A percentile compares a stretch with the other conserved stretches of the same genome.
Conservation (phyloP, 2,888 invertebrate genomes). For the Salpingus planirostris region DNA sequence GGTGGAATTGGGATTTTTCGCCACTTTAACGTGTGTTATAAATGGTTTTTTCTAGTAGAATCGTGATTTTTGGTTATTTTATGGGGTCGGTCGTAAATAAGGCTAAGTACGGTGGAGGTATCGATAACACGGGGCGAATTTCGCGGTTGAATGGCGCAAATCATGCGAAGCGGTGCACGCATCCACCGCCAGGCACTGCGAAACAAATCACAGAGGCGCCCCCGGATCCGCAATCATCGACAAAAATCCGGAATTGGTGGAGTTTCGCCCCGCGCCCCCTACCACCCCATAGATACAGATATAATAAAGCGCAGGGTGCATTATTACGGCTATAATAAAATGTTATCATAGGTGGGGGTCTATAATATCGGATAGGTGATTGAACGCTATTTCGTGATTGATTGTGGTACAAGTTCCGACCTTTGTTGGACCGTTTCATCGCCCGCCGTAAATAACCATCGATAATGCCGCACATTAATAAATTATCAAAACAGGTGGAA, state of each 20-base stretch:
- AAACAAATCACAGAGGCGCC: conserved; percentile 29
- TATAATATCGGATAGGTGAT: conserved; percentile 26
- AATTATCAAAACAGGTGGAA: conserved; percentile 20
- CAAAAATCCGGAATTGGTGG: too few species aligned
- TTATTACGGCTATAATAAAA: conserved; percentile 4
- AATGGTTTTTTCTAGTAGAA: too few species aligned
- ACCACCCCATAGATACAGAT: too few species aligned
- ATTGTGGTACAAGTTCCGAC: conserved; percentile 20
- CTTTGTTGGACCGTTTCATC: conserved; percentile 10
- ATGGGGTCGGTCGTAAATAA: too few species aligned
- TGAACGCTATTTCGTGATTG: conserved; percentile 28
- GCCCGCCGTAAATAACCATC: conserved; percentile 11
- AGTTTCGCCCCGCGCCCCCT: too few species aligned
- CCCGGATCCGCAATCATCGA: conserved; percentile 17
- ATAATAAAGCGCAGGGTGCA: too few species aligned
- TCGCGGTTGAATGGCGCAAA: conserved; percentile 26
- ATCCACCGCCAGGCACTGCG: conserved; percentile 28
- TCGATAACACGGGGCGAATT: conserved; percentile 23
- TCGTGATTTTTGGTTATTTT: too few species aligned
- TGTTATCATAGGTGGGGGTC: too few species aligned
- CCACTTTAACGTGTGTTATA: too few species aligned
- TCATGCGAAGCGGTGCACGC: conserved; percentile 29
- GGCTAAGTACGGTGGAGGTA: too few species aligned
- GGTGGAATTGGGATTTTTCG: conserved; percentile 6
- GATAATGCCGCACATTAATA: conserved; percentile 16